Percentiles rank a stretch among this genome's conserved stretches.
Conservation (phyloP, 2,113 vertebrate species). For the Caloenas nicobarica region DNA sequence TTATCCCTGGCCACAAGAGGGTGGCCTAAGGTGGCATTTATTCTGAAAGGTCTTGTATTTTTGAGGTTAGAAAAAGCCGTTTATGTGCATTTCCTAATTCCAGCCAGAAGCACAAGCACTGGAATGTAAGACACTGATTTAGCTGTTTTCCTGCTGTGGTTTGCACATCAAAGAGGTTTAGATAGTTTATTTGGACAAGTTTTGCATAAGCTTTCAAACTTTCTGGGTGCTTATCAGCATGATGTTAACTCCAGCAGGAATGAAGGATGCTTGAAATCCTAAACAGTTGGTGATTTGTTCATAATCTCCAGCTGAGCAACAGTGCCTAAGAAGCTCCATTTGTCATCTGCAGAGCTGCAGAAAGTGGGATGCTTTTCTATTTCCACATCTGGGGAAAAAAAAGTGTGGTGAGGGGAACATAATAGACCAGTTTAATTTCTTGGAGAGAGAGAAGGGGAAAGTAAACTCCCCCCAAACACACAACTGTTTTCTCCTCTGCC, state of each 20-base stretch:
- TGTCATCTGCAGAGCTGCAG: background rate
- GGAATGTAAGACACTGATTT: background rate
- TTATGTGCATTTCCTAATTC: background rate
- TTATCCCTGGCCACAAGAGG: constrained; percentile 54
- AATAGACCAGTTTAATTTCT: background rate
- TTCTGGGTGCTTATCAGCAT: background rate
- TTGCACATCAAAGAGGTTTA: constrained; percentile 5
- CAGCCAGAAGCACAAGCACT: background rate
- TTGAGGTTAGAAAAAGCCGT: background rate
- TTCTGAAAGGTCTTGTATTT: fast-evolving
- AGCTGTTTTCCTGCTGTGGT: background rate
- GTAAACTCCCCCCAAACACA: background rate
- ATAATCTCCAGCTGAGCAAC: constrained; percentile 14
- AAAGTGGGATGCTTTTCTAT: background rate
- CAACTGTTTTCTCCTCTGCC: background rate
- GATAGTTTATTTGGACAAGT: background rate
- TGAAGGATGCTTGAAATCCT: background rate
- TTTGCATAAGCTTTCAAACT: background rate
- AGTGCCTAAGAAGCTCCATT: background rate
- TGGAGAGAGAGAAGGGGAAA: background rate
- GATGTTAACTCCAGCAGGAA: background rate
- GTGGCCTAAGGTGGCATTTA: constrained; percentile 1
- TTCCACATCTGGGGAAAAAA: background rate
- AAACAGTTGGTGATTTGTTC: constrained; percentile 8
- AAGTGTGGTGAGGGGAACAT: background rate